These are phyloP conservation scores for Tautogolabrus adspersus DNA, from an alignment of 2,113 vertebrate species.

Conservation along the genomic window DNA sequence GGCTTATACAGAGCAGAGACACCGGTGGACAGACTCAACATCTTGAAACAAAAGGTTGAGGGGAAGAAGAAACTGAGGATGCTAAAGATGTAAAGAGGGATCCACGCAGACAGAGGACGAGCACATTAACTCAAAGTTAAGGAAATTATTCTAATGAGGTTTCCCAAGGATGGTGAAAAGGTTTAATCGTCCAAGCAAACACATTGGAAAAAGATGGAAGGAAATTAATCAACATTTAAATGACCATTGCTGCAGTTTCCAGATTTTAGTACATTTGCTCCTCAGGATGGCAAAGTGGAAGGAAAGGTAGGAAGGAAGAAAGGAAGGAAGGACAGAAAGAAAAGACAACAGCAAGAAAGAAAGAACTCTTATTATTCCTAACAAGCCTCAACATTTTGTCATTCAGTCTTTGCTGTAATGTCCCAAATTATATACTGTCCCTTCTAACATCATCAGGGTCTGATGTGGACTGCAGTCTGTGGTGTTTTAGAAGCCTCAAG, in stretches of 20 bases:
- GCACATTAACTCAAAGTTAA: conserved; percentile 2
- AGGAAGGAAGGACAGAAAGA: too few relatives aligned
- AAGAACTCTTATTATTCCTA: neutral
- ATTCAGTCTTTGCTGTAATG: conserved; percentile 54
- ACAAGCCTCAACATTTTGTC: neutral
- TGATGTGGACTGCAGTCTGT: conserved; percentile 64
- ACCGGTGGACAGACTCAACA: conserved; percentile 75
- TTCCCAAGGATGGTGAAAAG: neutral
- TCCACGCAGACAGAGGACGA: neutral
- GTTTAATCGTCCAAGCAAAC: neutral
- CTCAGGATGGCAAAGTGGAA: too few relatives aligned
- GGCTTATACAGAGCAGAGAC: conserved; percentile 80
- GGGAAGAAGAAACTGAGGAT: conserved; percentile 63
- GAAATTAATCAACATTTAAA: neutral
- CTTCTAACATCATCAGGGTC: conserved; percentile 53
- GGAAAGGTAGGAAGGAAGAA: neutral
- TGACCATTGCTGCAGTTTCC: neutral
- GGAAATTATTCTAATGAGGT: neutral
- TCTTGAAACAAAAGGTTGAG: conserved; percentile 72
- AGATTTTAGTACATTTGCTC: neutral
- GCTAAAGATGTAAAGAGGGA: conserved; percentile 1
- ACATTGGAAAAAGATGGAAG: neutral
- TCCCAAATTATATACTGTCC: conserved; percentile 41
- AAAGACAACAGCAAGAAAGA: neutral
- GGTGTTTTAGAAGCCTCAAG: conserved; percentile 82